These are phyloP conservation scores for Ecdyonurus torrentis DNA, from an alignment of 2,888 invertebrate genomes.

Conservation along the genomic window DNA sequence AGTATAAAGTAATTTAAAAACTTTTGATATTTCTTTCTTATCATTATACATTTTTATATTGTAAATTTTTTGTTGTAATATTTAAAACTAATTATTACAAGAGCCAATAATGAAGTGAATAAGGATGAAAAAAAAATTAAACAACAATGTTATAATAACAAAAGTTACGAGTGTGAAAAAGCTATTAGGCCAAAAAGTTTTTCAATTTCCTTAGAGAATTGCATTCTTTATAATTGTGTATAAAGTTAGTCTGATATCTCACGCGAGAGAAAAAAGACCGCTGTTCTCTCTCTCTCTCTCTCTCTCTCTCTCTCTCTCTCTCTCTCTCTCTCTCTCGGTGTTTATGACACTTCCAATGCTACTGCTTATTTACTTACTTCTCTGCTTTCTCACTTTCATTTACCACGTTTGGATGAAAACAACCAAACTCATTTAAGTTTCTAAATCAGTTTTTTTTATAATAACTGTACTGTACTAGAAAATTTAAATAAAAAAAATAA, in stretches of 20 bases:
- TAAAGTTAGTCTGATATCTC: background rate
- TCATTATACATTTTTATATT: too few relatives aligned
- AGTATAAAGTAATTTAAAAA: too few relatives aligned
- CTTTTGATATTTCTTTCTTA: too few relatives aligned
- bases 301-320: too few relatives aligned
- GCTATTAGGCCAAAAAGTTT: background rate
- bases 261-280: too few relatives aligned
- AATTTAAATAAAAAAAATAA: background rate
- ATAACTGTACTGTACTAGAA: background rate
- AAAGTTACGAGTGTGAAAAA: background rate
- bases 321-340: too few relatives aligned
- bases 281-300: too few relatives aligned
- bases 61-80: too few relatives aligned
- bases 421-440: background rate
- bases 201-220: background rate
- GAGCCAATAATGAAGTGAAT: background rate
- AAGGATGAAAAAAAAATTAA: too few relatives aligned
- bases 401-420: background rate
- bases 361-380: background rate
- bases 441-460: background rate
- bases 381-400: background rate
- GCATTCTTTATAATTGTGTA: background rate
- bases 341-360: background rate
- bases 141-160: too few relatives aligned
- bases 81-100: too few relatives aligned